Evolutionary conservation across 2,113 vertebrate genomes (phyloP).

Genomic region (Thalassoma bifasciatum): DNA sequence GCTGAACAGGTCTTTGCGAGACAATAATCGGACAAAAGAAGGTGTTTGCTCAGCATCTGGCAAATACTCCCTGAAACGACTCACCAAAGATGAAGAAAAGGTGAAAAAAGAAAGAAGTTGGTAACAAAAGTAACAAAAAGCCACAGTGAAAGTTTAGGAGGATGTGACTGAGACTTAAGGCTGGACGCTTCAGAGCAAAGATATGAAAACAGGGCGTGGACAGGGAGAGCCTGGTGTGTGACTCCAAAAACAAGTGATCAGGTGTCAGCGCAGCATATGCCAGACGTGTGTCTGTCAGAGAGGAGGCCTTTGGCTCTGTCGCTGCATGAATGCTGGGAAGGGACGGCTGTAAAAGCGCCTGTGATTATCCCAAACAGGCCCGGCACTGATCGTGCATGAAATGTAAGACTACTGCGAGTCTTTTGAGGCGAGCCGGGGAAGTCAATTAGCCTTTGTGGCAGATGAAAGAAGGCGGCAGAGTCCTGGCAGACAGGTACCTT

Average conservation of each 20-base stretch:
- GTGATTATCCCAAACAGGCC: slow-evolving; percentile 37
- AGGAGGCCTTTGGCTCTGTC: slow-evolving; percentile 43
- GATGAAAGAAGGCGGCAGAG: slow-evolving; percentile 23
- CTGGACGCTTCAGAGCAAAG: not conserved
- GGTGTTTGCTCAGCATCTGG: slow-evolving; percentile 40
- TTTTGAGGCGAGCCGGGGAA: slow-evolving; percentile 19
- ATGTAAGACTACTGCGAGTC: slow-evolving; percentile 43
- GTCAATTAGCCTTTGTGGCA: slow-evolving; percentile 48
- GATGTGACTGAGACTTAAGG: slow-evolving; percentile 5
- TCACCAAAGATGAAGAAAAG: slow-evolving; percentile 6
- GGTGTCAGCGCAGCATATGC: slow-evolving; percentile 81
- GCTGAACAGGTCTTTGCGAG: too few relatives aligned
- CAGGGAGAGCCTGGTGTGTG: slow-evolving; percentile 57
- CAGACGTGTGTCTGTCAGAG: slow-evolving; percentile 72
- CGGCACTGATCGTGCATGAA: slow-evolving; percentile 29
- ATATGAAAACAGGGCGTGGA: slow-evolving; percentile 63
- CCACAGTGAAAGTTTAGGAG: slow-evolving; percentile 7
- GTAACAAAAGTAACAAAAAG: slow-evolving; percentile 10
- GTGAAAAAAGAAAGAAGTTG: slow-evolving; percentile 6
- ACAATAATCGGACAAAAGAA: not conserved
- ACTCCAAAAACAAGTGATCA: slow-evolving; percentile 79
- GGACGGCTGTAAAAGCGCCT: slow-evolving; percentile 16
- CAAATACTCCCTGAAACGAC: slow-evolving; percentile 1
- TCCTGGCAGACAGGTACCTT: slow-evolving; percentile 40
- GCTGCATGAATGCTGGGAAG: slow-evolving; percentile 41